Evolutionary conservation across 2,113 vertebrate species (phyloP).

Genomic region (Callocephalon fimbriatum): DNA sequence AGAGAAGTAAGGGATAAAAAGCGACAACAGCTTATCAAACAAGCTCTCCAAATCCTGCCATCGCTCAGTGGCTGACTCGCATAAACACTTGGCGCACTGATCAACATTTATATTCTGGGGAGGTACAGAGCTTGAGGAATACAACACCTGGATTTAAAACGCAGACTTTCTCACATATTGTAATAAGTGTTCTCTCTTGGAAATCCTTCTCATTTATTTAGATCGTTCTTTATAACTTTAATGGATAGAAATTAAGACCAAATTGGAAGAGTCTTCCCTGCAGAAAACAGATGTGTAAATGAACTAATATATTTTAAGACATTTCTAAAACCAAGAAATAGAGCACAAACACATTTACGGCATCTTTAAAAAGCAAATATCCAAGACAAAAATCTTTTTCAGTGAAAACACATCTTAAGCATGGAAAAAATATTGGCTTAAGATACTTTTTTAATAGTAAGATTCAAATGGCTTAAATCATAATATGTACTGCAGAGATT

Average conservation of each 20-base stretch:
- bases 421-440: not conserved
- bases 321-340: not conserved
- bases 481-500: not conserved
- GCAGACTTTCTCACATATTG: not conserved
- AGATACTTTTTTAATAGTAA: not conserved
- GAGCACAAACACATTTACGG: not conserved
- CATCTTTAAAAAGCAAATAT: not conserved
- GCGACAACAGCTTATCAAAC: not conserved
- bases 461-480: not conserved
- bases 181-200: not conserved
- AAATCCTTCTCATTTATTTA: constrained; percentile 20
- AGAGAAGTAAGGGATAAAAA: not conserved
- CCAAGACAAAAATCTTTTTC: not conserved
- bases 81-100: not conserved
- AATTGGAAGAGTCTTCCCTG: not conserved
- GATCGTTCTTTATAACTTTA: constrained; percentile 32
- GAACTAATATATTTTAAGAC: constrained; percentile 7
- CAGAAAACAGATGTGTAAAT: constrained; percentile 45
- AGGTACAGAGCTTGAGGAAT: not conserved
- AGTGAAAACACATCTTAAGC: not conserved
- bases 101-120: constrained; percentile 10
- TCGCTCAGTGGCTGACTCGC: not conserved
- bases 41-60: not conserved
- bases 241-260: constrained; percentile 28
- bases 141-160: constrained; percentile 20